phyloP scores from a whole-genome alignment of 2,797 vertebrate genomes.

The Scomberomorus guttatus region DNA sequence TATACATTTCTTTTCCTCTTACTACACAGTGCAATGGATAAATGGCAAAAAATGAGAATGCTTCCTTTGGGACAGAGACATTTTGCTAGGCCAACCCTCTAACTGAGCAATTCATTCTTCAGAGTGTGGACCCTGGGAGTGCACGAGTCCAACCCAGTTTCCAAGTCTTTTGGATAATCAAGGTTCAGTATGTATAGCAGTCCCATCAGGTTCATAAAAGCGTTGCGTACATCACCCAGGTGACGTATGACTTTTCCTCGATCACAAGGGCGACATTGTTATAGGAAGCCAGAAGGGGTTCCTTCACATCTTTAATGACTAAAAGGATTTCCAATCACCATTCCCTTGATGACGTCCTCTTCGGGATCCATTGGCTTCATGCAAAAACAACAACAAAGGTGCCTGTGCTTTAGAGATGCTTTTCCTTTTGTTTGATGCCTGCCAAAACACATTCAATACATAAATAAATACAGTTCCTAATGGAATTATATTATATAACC shows the following conservation, averaged over 20 bases:
- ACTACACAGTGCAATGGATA: slow-evolving; percentile 2
- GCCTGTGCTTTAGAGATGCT: slow-evolving; percentile 6
- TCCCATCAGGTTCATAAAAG: too few species aligned
- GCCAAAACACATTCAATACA: too few species aligned
- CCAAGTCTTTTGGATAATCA: slow-evolving; percentile 37
- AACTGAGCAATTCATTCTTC: slow-evolving; percentile 7
- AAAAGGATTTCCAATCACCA: slow-evolving; percentile 12
- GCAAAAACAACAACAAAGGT: background rate
- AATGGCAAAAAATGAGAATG: background rate
- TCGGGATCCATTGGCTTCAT: slow-evolving; percentile 21
- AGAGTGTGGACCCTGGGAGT: slow-evolving; percentile 13
- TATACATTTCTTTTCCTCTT: slow-evolving; percentile 5
- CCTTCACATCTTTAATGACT: slow-evolving; percentile 11
- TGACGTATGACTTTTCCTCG: slow-evolving; percentile 18
- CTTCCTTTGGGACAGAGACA: background rate
- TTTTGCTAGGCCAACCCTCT: background rate
- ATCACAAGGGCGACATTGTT: slow-evolving; percentile 20
- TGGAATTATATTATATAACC: too few species aligned
- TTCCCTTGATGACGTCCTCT: slow-evolving; percentile 22
- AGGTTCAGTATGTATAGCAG: slow-evolving; percentile 28
- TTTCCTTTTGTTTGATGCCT: too few species aligned
- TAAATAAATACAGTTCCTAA: too few species aligned
- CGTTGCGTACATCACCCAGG: background rate
- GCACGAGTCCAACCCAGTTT: slow-evolving; percentile 24
- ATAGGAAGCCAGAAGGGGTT: slow-evolving; percentile 13